A percentile compares a stretch with the other conserved stretches of the same genome.
Conservation (phyloP, 2,888 invertebrate species). For the Heliconius erato region DNA sequence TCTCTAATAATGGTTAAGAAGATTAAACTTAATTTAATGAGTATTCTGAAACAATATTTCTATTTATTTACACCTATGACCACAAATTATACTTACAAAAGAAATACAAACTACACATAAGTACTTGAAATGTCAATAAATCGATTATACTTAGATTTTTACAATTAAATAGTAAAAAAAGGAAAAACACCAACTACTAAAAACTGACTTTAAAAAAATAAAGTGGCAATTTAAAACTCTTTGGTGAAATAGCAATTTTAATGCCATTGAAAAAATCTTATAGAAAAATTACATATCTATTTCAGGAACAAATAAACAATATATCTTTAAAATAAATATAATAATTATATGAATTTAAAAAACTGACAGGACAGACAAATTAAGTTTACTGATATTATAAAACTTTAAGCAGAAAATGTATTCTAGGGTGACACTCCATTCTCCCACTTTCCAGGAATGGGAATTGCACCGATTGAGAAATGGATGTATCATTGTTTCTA, state of each 20-base stretch:
- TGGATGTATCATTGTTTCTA: not conserved
- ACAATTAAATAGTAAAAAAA: slow-evolving; percentile 8
- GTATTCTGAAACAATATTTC: not conserved
- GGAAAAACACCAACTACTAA: not conserved
- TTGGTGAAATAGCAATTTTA: not conserved
- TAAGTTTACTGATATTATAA: not conserved
- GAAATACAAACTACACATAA: slow-evolving; percentile 15
- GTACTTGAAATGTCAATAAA: slow-evolving; percentile 20
- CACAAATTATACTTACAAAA: slow-evolving; percentile 19
- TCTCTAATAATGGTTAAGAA: not conserved
- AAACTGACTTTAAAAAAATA: not conserved
- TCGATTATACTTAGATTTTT: slow-evolving; percentile 9
- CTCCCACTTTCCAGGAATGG: too few species aligned
- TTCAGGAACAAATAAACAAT: not conserved
- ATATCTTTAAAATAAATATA: not conserved
- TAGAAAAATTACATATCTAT: not conserved
- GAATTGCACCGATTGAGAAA: not conserved
- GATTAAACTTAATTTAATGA: not conserved
- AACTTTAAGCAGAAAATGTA: not conserved
- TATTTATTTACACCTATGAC: slow-evolving; percentile 16
- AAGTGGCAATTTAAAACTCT: slow-evolving; percentile 9
- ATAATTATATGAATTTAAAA: not conserved
- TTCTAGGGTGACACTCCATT: not conserved
- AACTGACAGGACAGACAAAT: not conserved
- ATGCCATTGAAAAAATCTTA: slow-evolving; percentile 4